Evolutionary conservation across 2,113 vertebrate genomes (phyloP).

Genomic region (Gadus macrocephalus): DNA sequence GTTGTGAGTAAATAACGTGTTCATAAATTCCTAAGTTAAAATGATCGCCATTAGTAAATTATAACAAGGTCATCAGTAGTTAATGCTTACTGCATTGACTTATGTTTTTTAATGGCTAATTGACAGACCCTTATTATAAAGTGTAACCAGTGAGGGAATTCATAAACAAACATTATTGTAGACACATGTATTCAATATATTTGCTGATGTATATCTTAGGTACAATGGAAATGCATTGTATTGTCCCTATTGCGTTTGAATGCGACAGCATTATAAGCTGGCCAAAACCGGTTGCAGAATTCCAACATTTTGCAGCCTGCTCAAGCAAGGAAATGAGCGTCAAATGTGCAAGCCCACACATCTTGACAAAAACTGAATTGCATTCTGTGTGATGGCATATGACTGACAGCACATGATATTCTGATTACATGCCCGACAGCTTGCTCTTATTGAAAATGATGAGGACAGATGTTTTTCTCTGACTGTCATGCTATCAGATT

Average conservation of each 20-base stretch:
- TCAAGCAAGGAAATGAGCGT: slow-evolving; percentile 43
- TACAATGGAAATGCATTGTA: slow-evolving; percentile 25
- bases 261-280: slow-evolving; percentile 27
- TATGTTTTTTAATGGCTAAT: no score
- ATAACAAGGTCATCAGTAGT: no score
- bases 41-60: no score
- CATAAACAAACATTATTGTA: no score
- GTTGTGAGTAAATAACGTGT: no score
- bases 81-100: no score
- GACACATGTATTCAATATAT: slow-evolving; percentile 9
- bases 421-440: slow-evolving; percentile 73
- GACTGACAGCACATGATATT: slow-evolving; percentile 71
- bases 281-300: slow-evolving; percentile 27
- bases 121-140: no score
- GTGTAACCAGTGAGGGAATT: no score
- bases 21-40: no score
- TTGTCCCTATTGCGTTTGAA: slow-evolving; percentile 22
- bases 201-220: slow-evolving; percentile 1
- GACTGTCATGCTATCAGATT: slow-evolving; percentile 65
- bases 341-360: slow-evolving; percentile 34
- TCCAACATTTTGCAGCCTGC: slow-evolving; percentile 34
- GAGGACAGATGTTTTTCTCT: slow-evolving; percentile 71
- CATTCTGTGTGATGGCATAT: slow-evolving; percentile 52
- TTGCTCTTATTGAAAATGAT: slow-evolving; percentile 68
- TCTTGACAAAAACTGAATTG: slow-evolving; percentile 49